Conservation (phyloP, 2,797 vertebrate species). For the Poeciliopsis turneri region DNA sequence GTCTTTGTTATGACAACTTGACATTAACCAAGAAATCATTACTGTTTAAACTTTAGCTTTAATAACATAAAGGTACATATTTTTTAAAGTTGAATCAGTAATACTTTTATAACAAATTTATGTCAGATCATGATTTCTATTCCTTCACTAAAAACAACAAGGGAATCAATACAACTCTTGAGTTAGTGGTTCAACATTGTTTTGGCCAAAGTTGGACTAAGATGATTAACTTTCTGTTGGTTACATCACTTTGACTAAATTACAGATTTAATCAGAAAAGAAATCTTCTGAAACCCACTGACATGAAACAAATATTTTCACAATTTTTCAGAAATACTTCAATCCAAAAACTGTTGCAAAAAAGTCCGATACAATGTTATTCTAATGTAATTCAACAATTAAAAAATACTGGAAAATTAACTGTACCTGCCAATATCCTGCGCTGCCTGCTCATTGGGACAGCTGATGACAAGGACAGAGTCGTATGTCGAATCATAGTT, state of each 20-base stretch:
- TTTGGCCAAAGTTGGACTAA: neutral
- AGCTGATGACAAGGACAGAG: conserved; percentile 87
- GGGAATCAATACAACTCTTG: too few relatives aligned
- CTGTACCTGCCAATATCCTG: conserved; percentile 88
- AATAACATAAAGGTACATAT: too few relatives aligned
- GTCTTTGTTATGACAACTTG: too few relatives aligned
- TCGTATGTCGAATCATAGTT: conserved; percentile 82
- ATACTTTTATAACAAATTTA: too few relatives aligned
- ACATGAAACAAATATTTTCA: neutral
- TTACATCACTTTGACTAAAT: neutral
- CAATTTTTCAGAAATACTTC: neutral
- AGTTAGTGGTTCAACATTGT: neutral
- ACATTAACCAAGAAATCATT: too few relatives aligned
- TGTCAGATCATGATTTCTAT: too few relatives aligned
- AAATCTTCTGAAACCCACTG: neutral
- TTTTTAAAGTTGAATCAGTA: too few relatives aligned
- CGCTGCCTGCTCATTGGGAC: conserved; percentile 86
- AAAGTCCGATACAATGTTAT: neutral
- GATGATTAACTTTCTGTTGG: neutral
- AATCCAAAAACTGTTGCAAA: neutral
- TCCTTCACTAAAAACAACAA: too few relatives aligned
- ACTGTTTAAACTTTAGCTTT: too few relatives aligned
- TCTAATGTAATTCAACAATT: neutral
- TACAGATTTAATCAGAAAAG: neutral
- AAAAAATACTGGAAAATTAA: neutral